These are phyloP conservation scores for Hippopotamyrus pictus DNA, from an alignment of 2,797 vertebrate genomes.

Conservation along the genomic window DNA sequence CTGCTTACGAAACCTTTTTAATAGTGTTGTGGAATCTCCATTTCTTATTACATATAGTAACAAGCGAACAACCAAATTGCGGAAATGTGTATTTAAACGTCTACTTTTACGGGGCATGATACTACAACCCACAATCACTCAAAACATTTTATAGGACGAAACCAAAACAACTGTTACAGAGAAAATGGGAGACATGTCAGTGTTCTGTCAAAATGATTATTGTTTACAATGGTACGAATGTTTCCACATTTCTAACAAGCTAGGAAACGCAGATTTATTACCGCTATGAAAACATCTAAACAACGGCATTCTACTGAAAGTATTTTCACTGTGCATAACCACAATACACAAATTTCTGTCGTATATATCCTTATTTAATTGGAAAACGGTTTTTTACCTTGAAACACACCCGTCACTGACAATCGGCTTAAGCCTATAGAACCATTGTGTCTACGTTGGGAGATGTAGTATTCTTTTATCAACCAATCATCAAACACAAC, in stretches of 20 bases:
- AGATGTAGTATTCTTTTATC: constrained; percentile 20
- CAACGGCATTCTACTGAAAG: not conserved
- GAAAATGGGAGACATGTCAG: not conserved
- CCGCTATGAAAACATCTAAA: not conserved
- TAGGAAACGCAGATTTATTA: not conserved
- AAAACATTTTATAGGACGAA: not conserved
- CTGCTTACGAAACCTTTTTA: not conserved
- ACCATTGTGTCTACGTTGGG: not conserved
- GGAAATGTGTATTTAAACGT: not conserved
- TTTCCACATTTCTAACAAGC: not conserved
- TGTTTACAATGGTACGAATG: not conserved
- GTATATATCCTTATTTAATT: not conserved
- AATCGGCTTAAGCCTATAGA: not conserved
- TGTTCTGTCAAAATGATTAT: constrained; percentile 6
- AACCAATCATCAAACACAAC: not conserved
- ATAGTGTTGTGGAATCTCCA: not conserved
- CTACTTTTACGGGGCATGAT: not conserved
- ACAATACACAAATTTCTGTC: not conserved
- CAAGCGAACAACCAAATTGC: constrained; percentile 3
- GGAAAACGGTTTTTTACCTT: constrained; percentile 16
- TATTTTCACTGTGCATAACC: not conserved
- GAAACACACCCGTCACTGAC: constrained; percentile 2
- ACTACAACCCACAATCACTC: not conserved
- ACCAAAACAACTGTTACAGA: not conserved
- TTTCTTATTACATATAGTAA: not conserved